Evolutionary conservation across 1,140 invertebrate genomes (phyloP).

Genomic region (Antheraea mylitta): DNA sequence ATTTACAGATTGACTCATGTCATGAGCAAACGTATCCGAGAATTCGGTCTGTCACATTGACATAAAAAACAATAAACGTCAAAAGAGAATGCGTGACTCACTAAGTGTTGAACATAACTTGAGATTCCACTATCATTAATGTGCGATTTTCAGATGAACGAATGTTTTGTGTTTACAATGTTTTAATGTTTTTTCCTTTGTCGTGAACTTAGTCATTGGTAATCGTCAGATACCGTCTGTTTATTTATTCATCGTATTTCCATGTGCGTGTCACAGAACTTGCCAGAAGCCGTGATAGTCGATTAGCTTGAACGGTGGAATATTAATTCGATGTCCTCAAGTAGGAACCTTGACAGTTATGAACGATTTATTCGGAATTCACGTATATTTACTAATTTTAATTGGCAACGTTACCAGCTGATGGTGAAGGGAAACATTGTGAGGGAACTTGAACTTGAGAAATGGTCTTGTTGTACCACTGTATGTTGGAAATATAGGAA

Average conservation of each 20-base stretch:
- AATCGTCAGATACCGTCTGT: background rate
- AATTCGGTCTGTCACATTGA: background rate
- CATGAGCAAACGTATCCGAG: background rate
- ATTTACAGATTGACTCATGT: background rate
- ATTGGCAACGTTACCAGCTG: no score
- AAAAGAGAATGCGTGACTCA: background rate
- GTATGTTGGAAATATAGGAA: no score
- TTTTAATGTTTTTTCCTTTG: background rate
- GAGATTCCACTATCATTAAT: background rate
- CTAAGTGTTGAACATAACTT: background rate
- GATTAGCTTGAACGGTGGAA: no score
- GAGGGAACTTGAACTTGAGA: no score
- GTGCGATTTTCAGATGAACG: background rate
- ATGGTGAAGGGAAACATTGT: no score
- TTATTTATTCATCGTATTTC: background rate
- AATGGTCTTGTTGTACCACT: no score
- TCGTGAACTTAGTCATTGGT: background rate
- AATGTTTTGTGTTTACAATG: background rate
- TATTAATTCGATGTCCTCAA: no score
- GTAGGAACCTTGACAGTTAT: no score
- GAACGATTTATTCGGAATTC: no score
- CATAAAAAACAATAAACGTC: background rate
- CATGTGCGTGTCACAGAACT: no score
- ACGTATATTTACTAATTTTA: no score
- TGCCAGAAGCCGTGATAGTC: no score